These are phyloP conservation scores for Promerops cafer DNA, from an alignment of 2,113 vertebrate genomes.

Conservation along the genomic window DNA sequence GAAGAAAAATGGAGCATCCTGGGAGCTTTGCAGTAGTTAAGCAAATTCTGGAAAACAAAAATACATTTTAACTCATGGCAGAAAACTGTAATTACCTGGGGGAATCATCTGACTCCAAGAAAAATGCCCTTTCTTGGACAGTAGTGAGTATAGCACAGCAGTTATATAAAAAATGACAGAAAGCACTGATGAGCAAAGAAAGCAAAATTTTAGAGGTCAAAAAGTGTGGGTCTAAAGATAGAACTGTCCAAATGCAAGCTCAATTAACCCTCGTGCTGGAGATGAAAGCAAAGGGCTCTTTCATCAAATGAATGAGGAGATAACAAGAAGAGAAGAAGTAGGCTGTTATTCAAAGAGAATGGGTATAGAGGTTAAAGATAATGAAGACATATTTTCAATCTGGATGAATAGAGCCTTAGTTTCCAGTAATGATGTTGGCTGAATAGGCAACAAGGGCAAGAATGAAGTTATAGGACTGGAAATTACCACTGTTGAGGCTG, in stretches of 20 bases:
- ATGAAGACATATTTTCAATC: constrained; percentile 47
- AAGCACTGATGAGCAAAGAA: background rate
- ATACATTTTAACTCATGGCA: constrained; percentile 12
- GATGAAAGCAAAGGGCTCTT: constrained; percentile 54
- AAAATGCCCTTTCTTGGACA: background rate
- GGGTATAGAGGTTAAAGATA: constrained; percentile 51
- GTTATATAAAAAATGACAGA: constrained; percentile 1
- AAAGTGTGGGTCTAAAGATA: constrained; percentile 42
- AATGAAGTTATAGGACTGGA: constrained; percentile 27
- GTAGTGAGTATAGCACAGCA: background rate
- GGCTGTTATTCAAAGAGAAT: constrained; percentile 12
- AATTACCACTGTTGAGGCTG: background rate
- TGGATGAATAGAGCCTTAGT: constrained; percentile 52
- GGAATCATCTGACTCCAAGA: background rate
- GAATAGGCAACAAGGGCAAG: constrained; percentile 15
- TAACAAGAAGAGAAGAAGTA: constrained; percentile 30
- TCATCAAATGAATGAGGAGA: constrained; percentile 42
- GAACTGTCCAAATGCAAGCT: constrained; percentile 2
- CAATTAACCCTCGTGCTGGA: constrained; percentile 12
- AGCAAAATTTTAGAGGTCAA: constrained; percentile 37
- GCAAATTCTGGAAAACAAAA: constrained; percentile 55
- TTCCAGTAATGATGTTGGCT: constrained; percentile 50
- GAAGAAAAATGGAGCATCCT: constrained; percentile 25
- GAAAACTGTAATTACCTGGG: background rate
- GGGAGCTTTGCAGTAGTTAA: constrained; percentile 24